Evolutionary conservation across 2,797 vertebrate species (phyloP).

Genomic region (Tangara arthus): DNA sequence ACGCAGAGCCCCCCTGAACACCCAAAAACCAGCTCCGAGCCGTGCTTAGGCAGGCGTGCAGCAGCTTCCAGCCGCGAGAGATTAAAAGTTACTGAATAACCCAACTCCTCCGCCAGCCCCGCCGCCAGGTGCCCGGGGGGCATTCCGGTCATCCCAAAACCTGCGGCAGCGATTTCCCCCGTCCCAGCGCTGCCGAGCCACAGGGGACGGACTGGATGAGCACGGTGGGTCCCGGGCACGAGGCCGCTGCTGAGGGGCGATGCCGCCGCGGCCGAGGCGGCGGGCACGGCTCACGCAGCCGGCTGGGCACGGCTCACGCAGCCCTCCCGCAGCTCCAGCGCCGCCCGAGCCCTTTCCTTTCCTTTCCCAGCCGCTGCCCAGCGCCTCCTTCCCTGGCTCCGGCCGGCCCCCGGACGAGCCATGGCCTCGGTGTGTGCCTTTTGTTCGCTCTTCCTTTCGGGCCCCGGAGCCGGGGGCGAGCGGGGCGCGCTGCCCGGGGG

Average conservation of each 20-base stretch:
- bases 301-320: background rate
- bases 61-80: background rate
- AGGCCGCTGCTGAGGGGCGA: accelerated
- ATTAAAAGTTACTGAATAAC: constrained; percentile 53
- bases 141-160: background rate
- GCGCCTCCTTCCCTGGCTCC: background rate
- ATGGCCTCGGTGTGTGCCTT: background rate
- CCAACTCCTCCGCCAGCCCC: background rate
- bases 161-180: accelerated
- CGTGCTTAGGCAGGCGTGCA: background rate
- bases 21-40: background rate
- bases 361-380: background rate
- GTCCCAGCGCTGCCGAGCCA: background rate
- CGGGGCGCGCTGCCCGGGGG: background rate
- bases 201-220: background rate
- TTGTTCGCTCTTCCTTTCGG: background rate
- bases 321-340: constrained; percentile 4
- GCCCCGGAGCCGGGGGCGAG: background rate
- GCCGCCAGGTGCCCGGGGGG: accelerated
- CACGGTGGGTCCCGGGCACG: accelerated
- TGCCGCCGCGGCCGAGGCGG: background rate
- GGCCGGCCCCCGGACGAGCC: background rate
- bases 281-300: no score
- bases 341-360: background rate
- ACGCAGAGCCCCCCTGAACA: accelerated